Conservation (phyloP, 2,797 vertebrate species). For the Galago senegalensis region DNA sequence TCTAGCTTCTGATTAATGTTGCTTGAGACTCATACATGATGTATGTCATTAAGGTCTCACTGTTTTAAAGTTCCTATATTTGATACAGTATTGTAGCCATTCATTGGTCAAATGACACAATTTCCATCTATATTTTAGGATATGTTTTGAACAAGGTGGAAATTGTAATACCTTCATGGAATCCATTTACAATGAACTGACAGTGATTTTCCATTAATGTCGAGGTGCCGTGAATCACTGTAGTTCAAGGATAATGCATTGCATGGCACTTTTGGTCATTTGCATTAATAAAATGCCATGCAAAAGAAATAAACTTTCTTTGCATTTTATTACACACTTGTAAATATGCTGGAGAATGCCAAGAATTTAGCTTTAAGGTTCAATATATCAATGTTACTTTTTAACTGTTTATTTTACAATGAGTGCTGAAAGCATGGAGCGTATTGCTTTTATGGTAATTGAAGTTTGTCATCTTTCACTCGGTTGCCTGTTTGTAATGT, state of each 20-base stretch:
- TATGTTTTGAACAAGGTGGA: slow-evolving; percentile 70
- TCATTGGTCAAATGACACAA: slow-evolving; percentile 63
- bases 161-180: slow-evolving; percentile 47
- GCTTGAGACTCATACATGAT: neutral
- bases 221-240: neutral
- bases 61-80: slow-evolving; percentile 26
- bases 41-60: neutral
- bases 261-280: slow-evolving; percentile 64
- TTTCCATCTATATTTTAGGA: slow-evolving; percentile 69
- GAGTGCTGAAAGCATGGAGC: neutral
- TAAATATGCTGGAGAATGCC: slow-evolving; percentile 57
- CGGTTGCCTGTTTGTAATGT: slow-evolving; percentile 39
- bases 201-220: slow-evolving; percentile 71
- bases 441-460: slow-evolving; percentile 55
- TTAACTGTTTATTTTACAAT: slow-evolving; percentile 66
- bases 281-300: slow-evolving; percentile 18
- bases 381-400: slow-evolving; percentile 55
- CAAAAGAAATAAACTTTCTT: slow-evolving; percentile 74
- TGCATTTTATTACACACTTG: slow-evolving; percentile 67
- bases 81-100: slow-evolving; percentile 56
- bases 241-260: slow-evolving; percentile 60
- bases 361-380: slow-evolving; percentile 64
- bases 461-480: slow-evolving; percentile 58
- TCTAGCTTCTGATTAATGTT: slow-evolving; percentile 56
- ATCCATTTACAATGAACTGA: slow-evolving; percentile 69